Evolutionary conservation across 2,888 invertebrate species (phyloP).

Genomic region (Eristalinus sepulchralis): DNA sequence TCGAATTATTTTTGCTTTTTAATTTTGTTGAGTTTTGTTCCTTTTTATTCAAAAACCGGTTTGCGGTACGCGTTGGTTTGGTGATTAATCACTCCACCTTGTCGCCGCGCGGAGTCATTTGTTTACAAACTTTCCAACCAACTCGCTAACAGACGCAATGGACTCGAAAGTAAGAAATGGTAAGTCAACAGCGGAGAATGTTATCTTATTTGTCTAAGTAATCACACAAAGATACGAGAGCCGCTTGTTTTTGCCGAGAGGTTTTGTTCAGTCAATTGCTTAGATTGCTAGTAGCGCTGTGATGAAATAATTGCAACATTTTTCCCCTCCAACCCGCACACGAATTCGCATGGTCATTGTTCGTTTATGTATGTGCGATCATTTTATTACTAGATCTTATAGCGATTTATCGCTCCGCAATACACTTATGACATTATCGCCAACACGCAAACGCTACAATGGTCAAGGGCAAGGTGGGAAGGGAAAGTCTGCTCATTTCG

Average conservation of each 20-base stretch:
- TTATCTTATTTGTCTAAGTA: constrained; percentile 15
- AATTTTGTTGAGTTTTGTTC: background rate
- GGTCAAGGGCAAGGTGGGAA: constrained; percentile 47
- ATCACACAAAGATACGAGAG: background rate
- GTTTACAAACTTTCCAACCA: background rate
- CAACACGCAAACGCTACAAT: background rate
- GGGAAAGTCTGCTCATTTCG: background rate
- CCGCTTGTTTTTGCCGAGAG: background rate
- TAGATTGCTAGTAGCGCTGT: background rate
- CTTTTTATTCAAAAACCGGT: constrained; percentile 20
- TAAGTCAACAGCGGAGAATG: constrained; percentile 4
- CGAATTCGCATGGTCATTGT: background rate
- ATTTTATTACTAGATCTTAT: constrained; percentile 6
- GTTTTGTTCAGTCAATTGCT: background rate
- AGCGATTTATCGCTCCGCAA: constrained; percentile 1
- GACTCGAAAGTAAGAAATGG: constrained; percentile 16
- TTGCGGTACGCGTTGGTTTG: background rate
- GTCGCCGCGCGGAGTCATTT: background rate
- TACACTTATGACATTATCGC: background rate
- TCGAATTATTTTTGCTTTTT: background rate
- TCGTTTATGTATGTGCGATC: background rate
- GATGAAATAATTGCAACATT: constrained; percentile 9
- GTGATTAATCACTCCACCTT: background rate
- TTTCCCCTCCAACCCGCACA: background rate
- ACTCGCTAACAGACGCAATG: constrained; percentile 10